Base-by-base conservation (phyloP, 2,888 invertebrate species). In the Heliconius aoede region DNA sequence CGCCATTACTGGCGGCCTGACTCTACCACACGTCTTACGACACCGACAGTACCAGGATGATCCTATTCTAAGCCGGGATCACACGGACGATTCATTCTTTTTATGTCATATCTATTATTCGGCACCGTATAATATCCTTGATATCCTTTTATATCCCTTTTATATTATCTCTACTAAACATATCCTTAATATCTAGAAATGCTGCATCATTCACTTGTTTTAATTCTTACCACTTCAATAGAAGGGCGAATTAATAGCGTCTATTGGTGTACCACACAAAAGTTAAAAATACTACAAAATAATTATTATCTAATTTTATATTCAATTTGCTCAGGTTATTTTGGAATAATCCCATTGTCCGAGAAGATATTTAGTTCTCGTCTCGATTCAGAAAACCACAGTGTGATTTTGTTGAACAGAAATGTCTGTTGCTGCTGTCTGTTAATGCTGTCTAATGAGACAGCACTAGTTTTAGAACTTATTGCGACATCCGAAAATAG, bases 401-500 rank as follows among this genome's bases (percentile, higher is more conserved):
- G 8, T 8, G 11, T 24, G 65, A 40, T 65, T 65, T 65, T 40
- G 24, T 7, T 36, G 24, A 36, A 36, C 64, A 11, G n/a, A 65
- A 24, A 24, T n/a, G n/a, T n/a, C n/a, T n/a, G n/a, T n/a, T n/a
- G n/a, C n/a, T n/a, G n/a, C n/a, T n/a, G n/a, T n/a, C n/a, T n/a
- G n/a, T n/a, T n/a, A n/a, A n/a, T n/a, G n/a, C n/a, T n/a, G n/a
- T n/a, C n/a, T n/a, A n/a, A n/a, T 40, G 24, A 24, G 65, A 40
- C 65, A 65, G 36, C n/a, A 26, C 36, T 65, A 40, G 36, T 26
- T 65, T 65, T n/a, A 65, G 36, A 65, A 26, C 24, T 18, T 15
- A 26, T 65, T 65, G 36, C n/a, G 36, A 15, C 1, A 26, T 36
- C 1, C 36, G 36, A 65, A 65, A 65, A 65, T 24, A 11, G 36